A percentile compares a stretch with the other conserved stretches of the same genome.
Evolutionary conservation across 2,888 invertebrate genomes (phyloP).

Genomic region (Bedellia somnulentella): DNA sequence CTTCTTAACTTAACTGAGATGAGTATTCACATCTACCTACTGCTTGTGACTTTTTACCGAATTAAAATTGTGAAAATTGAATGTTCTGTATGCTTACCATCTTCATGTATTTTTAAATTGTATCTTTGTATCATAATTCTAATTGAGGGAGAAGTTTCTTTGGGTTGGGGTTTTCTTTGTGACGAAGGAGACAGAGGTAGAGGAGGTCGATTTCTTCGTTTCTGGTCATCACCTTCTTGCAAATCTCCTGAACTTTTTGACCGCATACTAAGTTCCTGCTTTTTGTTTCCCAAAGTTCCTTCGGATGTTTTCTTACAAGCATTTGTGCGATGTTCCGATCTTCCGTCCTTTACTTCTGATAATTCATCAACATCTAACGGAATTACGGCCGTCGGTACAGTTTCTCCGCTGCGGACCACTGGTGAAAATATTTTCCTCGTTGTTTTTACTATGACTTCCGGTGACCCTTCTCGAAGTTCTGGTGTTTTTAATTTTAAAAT

Average conservation of each 20-base stretch:
- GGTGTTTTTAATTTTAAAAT: slow-evolving; percentile 45
- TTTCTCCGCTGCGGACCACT: slow-evolving; percentile 61
- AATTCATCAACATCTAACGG: slow-evolving; percentile 42
- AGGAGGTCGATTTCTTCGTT: slow-evolving; percentile 47
- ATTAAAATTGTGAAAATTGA: no score
- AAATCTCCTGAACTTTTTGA: slow-evolving; percentile 35
- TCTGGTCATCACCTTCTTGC: slow-evolving; percentile 33
- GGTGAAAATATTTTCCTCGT: slow-evolving; percentile 80
- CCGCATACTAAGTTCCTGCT: slow-evolving; percentile 19
- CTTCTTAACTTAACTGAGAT: no score
- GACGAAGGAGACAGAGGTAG: slow-evolving; percentile 65
- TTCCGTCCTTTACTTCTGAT: slow-evolving; percentile 28
- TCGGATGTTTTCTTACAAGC: slow-evolving; percentile 15
- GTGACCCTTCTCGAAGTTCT: slow-evolving; percentile 35
- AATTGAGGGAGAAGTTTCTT: slow-evolving; percentile 71
- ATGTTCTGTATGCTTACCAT: slow-evolving; percentile 39
- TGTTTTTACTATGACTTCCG: slow-evolving; percentile 77
- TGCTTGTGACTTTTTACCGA: no score
- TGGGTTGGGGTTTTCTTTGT: slow-evolving; percentile 51
- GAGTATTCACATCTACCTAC: no score
- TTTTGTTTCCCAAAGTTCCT: slow-evolving; percentile 18
- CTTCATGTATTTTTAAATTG: slow-evolving; percentile 65
- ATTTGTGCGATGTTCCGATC: slow-evolving; percentile 13
- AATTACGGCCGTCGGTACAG: slow-evolving; percentile 53
- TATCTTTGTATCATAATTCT: slow-evolving; percentile 71